phyloP scores from a whole-genome alignment of 2,888 invertebrate species.

The Agrochola macilenta region DNA sequence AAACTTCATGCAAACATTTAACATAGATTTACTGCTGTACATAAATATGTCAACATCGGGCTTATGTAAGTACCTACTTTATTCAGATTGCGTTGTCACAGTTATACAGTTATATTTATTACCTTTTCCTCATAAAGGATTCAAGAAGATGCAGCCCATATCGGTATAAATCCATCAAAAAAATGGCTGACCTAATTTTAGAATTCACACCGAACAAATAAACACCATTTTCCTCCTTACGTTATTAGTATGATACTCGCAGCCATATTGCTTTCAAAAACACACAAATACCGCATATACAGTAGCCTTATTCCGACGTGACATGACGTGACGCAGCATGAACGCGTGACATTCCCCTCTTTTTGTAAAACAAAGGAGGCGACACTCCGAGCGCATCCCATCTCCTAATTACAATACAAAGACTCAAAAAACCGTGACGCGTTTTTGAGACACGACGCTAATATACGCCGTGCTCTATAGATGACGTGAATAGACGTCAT shows the following conservation, averaged over 20 bases:
- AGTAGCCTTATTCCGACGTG: constrained; percentile 62
- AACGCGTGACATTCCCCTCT: constrained; percentile 64
- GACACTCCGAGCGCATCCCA: constrained; percentile 64
- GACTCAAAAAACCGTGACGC: constrained; percentile 60
- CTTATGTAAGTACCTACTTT: too few species aligned
- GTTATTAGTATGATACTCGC: constrained; percentile 47
- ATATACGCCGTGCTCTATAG: constrained; percentile 25
- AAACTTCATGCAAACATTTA: too few species aligned
- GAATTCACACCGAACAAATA: constrained; percentile 28
- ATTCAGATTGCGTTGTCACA: too few species aligned
- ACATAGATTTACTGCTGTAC: too few species aligned
- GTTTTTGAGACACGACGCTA: constrained; percentile 54
- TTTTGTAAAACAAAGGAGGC: constrained; percentile 64
- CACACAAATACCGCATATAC: constrained; percentile 56
- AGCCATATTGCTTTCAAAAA: constrained; percentile 54
- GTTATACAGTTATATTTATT: too few species aligned
- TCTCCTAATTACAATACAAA: constrained; percentile 70
- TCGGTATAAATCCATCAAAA: neutral
- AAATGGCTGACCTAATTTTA: neutral
- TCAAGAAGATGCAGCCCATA: neutral
- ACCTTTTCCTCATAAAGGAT: too few species aligned
- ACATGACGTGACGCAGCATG: constrained; percentile 66
- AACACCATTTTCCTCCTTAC: constrained; percentile 46
- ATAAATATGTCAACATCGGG: too few species aligned
- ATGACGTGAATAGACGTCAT: neutral